phyloP scores from a whole-genome alignment of 1,140 invertebrate species.

The Gryllus bimaculatus region DNA sequence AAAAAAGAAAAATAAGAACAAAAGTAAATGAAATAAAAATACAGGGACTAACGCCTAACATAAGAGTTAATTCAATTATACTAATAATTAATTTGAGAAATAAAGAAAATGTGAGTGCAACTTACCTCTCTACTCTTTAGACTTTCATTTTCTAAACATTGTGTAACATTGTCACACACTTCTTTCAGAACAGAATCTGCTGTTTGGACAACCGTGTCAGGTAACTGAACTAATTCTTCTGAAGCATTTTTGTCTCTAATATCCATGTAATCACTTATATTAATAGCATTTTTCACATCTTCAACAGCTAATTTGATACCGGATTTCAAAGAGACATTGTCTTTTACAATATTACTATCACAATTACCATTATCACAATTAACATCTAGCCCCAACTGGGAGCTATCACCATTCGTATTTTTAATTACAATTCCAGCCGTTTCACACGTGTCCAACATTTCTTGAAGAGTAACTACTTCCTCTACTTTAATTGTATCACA shows the following conservation, averaged over 20 bases:
- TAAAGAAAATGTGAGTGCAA: too few species aligned
- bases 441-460: too few species aligned
- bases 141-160: background rate
- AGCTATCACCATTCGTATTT: too few species aligned
- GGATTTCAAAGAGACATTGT: background rate
- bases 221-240: background rate
- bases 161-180: background rate
- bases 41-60: too few species aligned
- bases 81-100: too few species aligned
- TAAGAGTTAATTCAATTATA: too few species aligned
- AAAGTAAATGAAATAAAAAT: too few species aligned
- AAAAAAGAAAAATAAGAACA: too few species aligned
- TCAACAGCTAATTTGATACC: background rate
- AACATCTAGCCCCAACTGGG: too few species aligned
- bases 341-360: background rate
- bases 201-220: background rate
- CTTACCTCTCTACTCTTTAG: background rate
- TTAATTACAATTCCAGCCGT: too few species aligned
- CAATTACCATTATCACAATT: background rate
- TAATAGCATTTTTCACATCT: background rate
- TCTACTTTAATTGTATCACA: too few species aligned
- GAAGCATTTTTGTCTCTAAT: background rate
- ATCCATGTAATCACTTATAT: background rate
- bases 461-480: too few species aligned
- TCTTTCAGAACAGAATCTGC: background rate